Base-by-base conservation (phyloP, 2,113 vertebrate species). In the Callocephalon fimbriatum region DNA sequence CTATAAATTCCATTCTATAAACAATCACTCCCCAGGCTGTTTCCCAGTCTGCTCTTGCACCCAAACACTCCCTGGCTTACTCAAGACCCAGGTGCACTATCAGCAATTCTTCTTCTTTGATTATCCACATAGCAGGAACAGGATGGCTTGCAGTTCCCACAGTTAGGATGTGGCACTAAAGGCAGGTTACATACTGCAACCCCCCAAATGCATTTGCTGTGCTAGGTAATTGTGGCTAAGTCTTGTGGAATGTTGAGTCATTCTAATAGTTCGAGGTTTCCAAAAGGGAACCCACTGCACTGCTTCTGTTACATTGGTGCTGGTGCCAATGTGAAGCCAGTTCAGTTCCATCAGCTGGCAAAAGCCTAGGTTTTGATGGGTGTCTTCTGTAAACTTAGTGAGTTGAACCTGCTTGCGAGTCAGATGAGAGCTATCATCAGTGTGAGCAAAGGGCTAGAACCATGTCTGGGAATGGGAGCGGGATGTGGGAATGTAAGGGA, bases 361-460 rank as follows among this genome's bases (percentile, higher is more conserved):
- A 61, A 73, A 76, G 44, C 16, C 76, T n/a, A 21, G 25, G n/a
- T 62, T 72, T 80, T 73, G 40, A 35, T 47, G 40, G 11, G 26
- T 32, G 10, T 3, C 2, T 76, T 72, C 53, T 68, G 48, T 70
- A 70, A 54, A 44, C 31, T 45, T 29, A 47, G 23, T 29, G 77
- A 80, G 16, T 19, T 63, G 58, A 72, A 59, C 22, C 16, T 47
- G 42, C 58, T 77, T 0, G 0, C 0, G 2, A 44, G n/a, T 76
- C 40, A 70, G 54, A 38, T 0, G 4, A 54, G 23, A 84, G 44
- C 32, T n/a, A 61, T 29, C 17, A 50, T 11, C 1, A 1, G 29
- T 0, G 0, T 31, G 15, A 86, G 35, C 35, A 26, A 68, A 63
- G 26, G 26, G 38, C 53, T 35, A 76, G 47, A 91, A n/a, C 15